Conservation (phyloP, 2,888 invertebrate species). For the Syritta pipiens region DNA sequence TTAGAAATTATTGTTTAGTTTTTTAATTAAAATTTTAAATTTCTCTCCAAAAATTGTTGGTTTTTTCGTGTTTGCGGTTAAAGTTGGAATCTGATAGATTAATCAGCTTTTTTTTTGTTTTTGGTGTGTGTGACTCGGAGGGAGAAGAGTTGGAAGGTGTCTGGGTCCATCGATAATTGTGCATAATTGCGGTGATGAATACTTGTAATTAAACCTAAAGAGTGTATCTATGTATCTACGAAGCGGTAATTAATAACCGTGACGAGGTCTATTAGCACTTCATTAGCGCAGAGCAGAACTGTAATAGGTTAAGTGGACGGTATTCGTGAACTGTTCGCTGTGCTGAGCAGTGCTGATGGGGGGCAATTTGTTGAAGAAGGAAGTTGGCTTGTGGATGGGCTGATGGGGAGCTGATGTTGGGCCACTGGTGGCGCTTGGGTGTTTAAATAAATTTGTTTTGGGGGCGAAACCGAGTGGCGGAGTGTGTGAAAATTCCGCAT, state of each 20-base stretch:
- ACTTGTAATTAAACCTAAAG: slow-evolving; percentile 14
- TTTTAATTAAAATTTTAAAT: slow-evolving; percentile 34
- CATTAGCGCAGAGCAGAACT: neutral
- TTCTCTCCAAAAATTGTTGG: too few species aligned
- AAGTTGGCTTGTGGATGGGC: too few species aligned
- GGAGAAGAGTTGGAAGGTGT: neutral
- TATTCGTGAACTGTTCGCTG: too few species aligned
- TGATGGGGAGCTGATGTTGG: too few species aligned
- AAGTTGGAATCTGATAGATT: neutral
- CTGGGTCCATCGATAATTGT: slow-evolving; percentile 19
- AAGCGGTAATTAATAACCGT: neutral
- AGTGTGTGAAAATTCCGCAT: too few species aligned
- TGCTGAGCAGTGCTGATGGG: too few species aligned
- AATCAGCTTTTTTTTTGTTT: slow-evolving; percentile 1
- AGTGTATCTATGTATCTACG: neutral
- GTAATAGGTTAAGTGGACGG: neutral
- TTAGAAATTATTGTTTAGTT: slow-evolving; percentile 28
- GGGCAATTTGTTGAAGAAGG: too few species aligned
- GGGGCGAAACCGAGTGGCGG: too few species aligned
- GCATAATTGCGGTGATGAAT: slow-evolving; percentile 26
- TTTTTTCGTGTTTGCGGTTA: neutral
- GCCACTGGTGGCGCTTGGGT: too few species aligned
- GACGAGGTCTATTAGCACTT: slow-evolving; percentile 3
- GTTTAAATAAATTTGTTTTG: too few species aligned
- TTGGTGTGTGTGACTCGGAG: slow-evolving; percentile 2